A percentile compares a stretch with the other conserved stretches of the same genome.
These are phyloP conservation scores for Drosophila sechellia DNA, from an alignment of 1,140 invertebrate species.

Conservation along the genomic window DNA sequence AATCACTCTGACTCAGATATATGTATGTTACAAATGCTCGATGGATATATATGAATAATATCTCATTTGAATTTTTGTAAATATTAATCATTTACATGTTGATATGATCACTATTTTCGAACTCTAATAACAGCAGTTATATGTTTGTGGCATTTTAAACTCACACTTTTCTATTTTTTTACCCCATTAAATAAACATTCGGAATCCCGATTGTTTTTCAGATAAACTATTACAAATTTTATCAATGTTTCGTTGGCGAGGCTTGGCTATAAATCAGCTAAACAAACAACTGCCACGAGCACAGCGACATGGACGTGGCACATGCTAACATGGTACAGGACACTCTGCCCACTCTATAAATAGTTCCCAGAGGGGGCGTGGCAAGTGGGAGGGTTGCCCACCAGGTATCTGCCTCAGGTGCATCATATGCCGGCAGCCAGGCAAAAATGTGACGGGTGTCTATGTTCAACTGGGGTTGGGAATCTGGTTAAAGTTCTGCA, in stretches of 20 bases:
- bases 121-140: no score
- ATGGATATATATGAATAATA: no score
- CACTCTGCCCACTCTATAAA: constrained; percentile 51
- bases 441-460: constrained; percentile 42
- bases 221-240: neutral
- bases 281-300: neutral
- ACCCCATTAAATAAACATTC: no score
- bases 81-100: no score
- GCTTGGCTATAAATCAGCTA: constrained; percentile 11
- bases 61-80: no score
- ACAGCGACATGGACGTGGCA: constrained; percentile 12
- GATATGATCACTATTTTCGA: no score
- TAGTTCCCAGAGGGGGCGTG: constrained; percentile 18
- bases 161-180: no score
- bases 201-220: no score
- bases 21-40: no score
- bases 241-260: neutral
- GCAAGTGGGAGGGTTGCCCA: neutral
- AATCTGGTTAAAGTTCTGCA: constrained; percentile 18
- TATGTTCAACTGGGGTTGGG: constrained; percentile 21
- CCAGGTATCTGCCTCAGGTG: constrained; percentile 42
- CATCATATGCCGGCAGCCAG: constrained; percentile 23
- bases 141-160: no score
- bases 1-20: no score
- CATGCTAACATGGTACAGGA: constrained; percentile 45